Evolutionary conservation across 2,797 vertebrate species (phyloP).

Genomic region (Characodon lateralis): DNA sequence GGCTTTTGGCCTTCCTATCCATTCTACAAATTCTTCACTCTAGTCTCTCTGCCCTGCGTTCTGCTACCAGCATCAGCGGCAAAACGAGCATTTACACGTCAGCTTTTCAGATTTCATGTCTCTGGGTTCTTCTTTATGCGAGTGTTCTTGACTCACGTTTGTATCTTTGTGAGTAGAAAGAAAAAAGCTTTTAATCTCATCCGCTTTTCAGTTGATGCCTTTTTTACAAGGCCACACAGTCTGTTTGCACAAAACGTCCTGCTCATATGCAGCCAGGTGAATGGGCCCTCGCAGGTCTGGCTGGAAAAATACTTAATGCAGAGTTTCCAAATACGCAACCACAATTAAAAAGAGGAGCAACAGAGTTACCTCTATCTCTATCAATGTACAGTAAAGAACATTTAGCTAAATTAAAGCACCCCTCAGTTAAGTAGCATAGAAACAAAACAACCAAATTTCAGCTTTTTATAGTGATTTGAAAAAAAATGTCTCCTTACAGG

Average conservation of each 20-base stretch:
- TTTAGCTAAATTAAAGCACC: not conserved
- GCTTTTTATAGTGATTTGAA: not conserved
- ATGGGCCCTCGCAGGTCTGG: slow-evolving; percentile 30
- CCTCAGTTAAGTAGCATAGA: not conserved
- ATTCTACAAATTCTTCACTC: slow-evolving; percentile 40
- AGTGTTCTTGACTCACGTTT: slow-evolving; percentile 47
- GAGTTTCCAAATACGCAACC: not conserved
- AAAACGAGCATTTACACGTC: slow-evolving; percentile 55
- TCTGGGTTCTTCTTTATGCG: slow-evolving; percentile 20
- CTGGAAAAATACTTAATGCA: slow-evolving; percentile 19
- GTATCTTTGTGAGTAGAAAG: slow-evolving; percentile 45
- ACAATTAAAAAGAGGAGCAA: not conserved
- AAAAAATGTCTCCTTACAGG: not conserved
- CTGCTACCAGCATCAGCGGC: slow-evolving; percentile 43
- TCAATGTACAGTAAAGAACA: not conserved
- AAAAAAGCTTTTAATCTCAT: slow-evolving; percentile 49
- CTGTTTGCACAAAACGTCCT: slow-evolving; percentile 33
- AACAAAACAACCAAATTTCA: not conserved
- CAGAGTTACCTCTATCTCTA: not conserved
- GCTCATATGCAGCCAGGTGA: slow-evolving; percentile 36
- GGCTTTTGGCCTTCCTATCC: slow-evolving; percentile 31
- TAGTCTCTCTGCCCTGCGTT: slow-evolving; percentile 25
- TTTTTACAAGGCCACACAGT: slow-evolving; percentile 33
- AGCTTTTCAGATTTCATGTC: slow-evolving; percentile 44
- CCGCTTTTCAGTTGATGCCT: slow-evolving; percentile 55